phyloP scores from a whole-genome alignment of 2,113 vertebrate genomes.

The Ancistrus triradiatus region DNA sequence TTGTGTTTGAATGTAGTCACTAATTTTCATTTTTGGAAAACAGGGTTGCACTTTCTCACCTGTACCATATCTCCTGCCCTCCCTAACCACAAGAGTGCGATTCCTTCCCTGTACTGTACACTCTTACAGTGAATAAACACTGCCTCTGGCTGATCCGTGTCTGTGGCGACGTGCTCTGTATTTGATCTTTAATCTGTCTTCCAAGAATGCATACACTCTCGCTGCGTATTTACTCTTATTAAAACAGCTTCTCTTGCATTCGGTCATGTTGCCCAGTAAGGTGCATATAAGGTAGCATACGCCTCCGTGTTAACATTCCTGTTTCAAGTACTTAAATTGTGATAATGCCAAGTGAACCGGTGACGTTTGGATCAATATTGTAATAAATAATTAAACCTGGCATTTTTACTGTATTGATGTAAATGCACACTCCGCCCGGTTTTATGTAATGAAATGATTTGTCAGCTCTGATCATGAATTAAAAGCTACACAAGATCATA shows the following conservation, averaged over 20 bases:
- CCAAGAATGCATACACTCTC: conserved; percentile 10
- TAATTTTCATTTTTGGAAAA: neutral
- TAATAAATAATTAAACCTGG: neutral
- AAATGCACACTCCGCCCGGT: neutral
- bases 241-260: neutral
- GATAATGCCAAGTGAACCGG: neutral
- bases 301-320: neutral
- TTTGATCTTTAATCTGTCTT: conserved; percentile 27
- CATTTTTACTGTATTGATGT: neutral
- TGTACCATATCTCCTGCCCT: too few relatives aligned
- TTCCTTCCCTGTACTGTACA: neutral
- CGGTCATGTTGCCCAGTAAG: neutral
- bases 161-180: neutral
- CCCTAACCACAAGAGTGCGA: neutral
- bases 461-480: too few relatives aligned
- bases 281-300: neutral
- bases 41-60: conserved; percentile 4
- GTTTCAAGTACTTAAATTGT: neutral
- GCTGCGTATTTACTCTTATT: neutral
- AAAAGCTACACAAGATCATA: too few relatives aligned
- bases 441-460: neutral
- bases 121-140: conserved; percentile 4
- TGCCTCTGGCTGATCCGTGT: neutral
- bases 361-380: neutral
- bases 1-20: conserved; percentile 16